These are phyloP conservation scores for Tetragonula clypearis DNA, from an alignment of 1,140 invertebrate species.

Conservation along the genomic window DNA sequence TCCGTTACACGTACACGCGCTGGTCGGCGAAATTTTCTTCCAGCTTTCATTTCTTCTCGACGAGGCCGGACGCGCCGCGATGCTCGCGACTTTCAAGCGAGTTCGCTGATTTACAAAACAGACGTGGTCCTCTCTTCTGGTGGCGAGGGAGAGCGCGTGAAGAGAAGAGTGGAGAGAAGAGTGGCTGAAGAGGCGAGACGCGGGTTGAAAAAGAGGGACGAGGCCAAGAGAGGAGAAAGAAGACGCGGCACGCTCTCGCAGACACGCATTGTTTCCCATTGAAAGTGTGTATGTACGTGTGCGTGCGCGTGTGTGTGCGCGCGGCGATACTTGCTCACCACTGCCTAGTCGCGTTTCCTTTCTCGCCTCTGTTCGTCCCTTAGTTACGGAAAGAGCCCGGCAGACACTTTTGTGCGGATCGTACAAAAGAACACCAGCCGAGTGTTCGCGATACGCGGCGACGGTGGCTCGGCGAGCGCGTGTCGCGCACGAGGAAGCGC, in stretches of 20 bases:
- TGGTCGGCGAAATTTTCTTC: constrained; percentile 11
- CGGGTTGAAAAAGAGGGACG: constrained; percentile 4
- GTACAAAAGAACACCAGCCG: constrained; percentile 53
- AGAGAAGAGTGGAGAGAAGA: constrained; percentile 9
- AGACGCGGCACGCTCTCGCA: constrained; percentile 45
- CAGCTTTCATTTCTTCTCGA: constrained; percentile 13
- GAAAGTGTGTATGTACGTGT: constrained; percentile 30
- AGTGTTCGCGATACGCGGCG: background rate
- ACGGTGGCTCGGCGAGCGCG: background rate
- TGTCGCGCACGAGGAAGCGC: constrained; percentile 13
- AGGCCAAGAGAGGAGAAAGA: constrained; percentile 1
- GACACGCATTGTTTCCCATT: constrained; percentile 57
- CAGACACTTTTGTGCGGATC: constrained; percentile 60
- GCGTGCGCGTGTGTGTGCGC: constrained; percentile 10
- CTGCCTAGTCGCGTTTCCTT: constrained; percentile 19
- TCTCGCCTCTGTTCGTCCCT: constrained; percentile 18
- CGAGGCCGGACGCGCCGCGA: constrained; percentile 9
- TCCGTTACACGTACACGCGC: background rate
- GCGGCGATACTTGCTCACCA: constrained; percentile 14
- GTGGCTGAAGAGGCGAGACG: background rate
- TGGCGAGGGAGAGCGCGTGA: background rate
- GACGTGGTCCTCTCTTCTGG: constrained; percentile 21
- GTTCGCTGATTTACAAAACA: constrained; percentile 67
- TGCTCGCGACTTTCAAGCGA: constrained; percentile 56
- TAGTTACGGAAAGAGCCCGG: constrained; percentile 49